Conservation (phyloP, 2,113 vertebrate species). For the Ardeotis arabs region DNA sequence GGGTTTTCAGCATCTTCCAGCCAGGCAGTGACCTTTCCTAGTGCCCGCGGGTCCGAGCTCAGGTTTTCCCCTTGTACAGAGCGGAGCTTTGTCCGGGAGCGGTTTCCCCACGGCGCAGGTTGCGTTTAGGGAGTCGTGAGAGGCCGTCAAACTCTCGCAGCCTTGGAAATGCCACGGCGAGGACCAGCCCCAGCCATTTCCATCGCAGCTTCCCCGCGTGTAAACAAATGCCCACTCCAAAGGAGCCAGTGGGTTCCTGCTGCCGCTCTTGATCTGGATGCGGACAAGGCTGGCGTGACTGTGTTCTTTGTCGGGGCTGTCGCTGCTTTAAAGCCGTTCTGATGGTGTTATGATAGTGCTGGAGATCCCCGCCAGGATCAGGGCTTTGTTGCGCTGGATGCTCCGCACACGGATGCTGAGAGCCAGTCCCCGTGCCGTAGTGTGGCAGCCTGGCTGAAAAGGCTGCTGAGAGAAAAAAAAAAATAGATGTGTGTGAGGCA, state of each 20-base stretch:
- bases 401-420: not conserved
- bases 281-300: not conserved
- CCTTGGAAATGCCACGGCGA: not conserved
- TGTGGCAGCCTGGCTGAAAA: not conserved
- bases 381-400: not conserved
- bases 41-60: not conserved
- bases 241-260: not conserved
- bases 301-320: not conserved
- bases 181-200: not conserved
- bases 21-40: not conserved
- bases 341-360: not conserved
- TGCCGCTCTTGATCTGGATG: not conserved
- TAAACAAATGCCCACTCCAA: not conserved
- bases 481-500: fast-evolving
- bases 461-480: not conserved
- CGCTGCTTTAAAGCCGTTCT: not conserved
- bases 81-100: not conserved
- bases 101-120: fast-evolving
- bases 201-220: not conserved
- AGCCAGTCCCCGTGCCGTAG: fast-evolving
- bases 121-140: fast-evolving
- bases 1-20: not conserved
- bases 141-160: fast-evolving
- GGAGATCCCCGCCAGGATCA: not conserved
- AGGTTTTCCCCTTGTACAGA: fast-evolving